phyloP scores from a whole-genome alignment of 2,113 vertebrate genomes.

The Colinus virginianus region DNA sequence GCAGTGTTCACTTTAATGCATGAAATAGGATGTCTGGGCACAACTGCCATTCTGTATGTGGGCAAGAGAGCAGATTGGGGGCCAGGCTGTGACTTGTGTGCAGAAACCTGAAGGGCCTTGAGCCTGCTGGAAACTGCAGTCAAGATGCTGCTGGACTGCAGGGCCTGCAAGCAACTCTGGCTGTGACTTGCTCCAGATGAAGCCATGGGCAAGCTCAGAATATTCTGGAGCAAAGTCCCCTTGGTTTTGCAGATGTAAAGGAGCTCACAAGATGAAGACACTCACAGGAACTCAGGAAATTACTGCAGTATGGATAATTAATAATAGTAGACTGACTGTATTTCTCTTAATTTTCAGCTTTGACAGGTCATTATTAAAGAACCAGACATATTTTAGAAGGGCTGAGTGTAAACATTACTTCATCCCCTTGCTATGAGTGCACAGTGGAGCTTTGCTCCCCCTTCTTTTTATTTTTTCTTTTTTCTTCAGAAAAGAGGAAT shows the following conservation, averaged over 20 bases:
- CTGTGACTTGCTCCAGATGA: not conserved
- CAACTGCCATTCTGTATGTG: not conserved
- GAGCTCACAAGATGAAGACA: not conserved
- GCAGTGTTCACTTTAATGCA: accelerated
- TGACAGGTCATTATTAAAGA: slow-evolving; percentile 37
- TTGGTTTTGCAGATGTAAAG: accelerated
- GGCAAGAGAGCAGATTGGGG: not conserved
- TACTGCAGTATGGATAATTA: not conserved
- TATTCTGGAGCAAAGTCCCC: not conserved
- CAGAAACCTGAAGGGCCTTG: not conserved
- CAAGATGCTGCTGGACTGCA: not conserved
- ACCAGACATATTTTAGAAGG: slow-evolving; percentile 59
- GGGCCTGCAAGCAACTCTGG: not conserved
- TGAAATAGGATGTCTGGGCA: not conserved
- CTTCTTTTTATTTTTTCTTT: slow-evolving; percentile 31
- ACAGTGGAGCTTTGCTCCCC: slow-evolving; percentile 5
- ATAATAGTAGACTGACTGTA: not conserved
- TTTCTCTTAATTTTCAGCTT: slow-evolving; percentile 37
- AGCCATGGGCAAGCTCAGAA: not conserved
- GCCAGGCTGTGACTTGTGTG: not conserved
- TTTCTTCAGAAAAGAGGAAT: slow-evolving; percentile 51
- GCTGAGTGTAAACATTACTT: slow-evolving; percentile 67
- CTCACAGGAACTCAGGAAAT: not conserved
- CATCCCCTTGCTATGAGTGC: slow-evolving; percentile 60
- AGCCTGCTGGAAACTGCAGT: not conserved